phyloP scores from a whole-genome alignment of 2,888 invertebrate species.

The Proisotoma minuta region DNA sequence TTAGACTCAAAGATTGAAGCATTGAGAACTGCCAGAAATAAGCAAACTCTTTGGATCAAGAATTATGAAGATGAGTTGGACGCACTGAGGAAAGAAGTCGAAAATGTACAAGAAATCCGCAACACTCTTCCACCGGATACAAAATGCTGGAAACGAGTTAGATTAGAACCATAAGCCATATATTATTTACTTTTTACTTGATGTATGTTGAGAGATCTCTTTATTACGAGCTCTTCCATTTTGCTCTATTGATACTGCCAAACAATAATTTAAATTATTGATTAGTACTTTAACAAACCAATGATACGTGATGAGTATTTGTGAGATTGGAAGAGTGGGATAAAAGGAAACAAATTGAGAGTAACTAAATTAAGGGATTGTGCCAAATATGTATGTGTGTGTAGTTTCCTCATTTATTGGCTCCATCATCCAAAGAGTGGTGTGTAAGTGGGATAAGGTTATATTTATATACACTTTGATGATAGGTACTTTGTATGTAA shows the following conservation, averaged over 20 bases:
- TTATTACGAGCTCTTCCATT: background rate
- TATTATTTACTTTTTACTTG: background rate
- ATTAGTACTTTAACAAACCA: too few relatives aligned
- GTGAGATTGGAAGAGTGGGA: too few relatives aligned
- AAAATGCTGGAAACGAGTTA: constrained; percentile 69
- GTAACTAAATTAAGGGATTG: too few relatives aligned
- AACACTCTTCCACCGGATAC: constrained; percentile 67
- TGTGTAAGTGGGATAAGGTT: constrained; percentile 7
- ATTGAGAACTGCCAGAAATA: constrained; percentile 65
- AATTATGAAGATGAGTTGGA: constrained; percentile 64
- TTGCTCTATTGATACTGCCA: background rate
- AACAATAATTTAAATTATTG: constrained; percentile 9
- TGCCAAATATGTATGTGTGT: too few relatives aligned
- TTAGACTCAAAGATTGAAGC: constrained; percentile 70
- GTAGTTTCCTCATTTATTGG: background rate
- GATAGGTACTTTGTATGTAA: constrained; percentile 9
- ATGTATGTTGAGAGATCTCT: background rate
- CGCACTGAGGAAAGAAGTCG: constrained; percentile 68
- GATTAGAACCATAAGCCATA: constrained; percentile 61
- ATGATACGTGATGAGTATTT: too few relatives aligned
- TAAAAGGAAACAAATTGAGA: too few relatives aligned
- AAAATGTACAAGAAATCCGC: constrained; percentile 74
- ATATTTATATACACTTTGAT: constrained; percentile 6
- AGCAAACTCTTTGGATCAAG: constrained; percentile 54
- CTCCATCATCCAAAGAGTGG: too few relatives aligned